Evolutionary conservation across 92 coral and sea anemone species (phyloP), one percentile per base, ranked within the genome.

Genomic region (Bergia puertoricense): DNA sequence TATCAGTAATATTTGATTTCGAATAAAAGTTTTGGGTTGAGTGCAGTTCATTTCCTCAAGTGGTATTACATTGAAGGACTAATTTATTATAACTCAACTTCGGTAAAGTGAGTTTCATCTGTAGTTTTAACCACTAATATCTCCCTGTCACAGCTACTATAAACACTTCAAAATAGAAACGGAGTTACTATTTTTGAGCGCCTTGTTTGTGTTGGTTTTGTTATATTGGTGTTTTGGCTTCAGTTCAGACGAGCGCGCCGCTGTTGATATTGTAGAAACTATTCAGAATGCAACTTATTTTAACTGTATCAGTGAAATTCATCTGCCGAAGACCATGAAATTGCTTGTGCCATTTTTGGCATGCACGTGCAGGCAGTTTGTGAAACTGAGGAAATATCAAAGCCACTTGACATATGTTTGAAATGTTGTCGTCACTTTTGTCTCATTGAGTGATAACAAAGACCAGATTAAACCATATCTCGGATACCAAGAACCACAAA

Each of bases 401-500:
- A 30, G n/a, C 42, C 43, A 76, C 80, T 77, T 51, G 46, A n/a
- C 81, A 77, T 45, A 77, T 43, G 30, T 77, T n/a, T 20, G 50
- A 11, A 40, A 42, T 20, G 3, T 44, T 77, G 18, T 11, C 59
- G 59, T 54, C 59, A 54, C 54, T 48, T 48, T 76, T 76, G 56
- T 43, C 48, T 8, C 74, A 59, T 20, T 20, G 74, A 39, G 68
- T 6, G 5, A 10, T 56, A 39, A 57, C 36, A 46, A 46, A 46
- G 59, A 2, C 16, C 7, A 1, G 74, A 39, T 51, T 13, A 59
- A 62, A 81, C 48, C 48, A 81, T 81, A 62, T 62, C 74, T 81
- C 15, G 81, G 54, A 81, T 18, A 81, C 41, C 85, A 40, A 18
- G 39, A n/a, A 81, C 85, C 85, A 41, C 85, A 81, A 42, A 40